Percentiles rank a stretch among this genome's conserved stretches.
Evolutionary conservation across 2,113 vertebrate genomes (phyloP).

Genomic region (Siniperca knerii): DNA sequence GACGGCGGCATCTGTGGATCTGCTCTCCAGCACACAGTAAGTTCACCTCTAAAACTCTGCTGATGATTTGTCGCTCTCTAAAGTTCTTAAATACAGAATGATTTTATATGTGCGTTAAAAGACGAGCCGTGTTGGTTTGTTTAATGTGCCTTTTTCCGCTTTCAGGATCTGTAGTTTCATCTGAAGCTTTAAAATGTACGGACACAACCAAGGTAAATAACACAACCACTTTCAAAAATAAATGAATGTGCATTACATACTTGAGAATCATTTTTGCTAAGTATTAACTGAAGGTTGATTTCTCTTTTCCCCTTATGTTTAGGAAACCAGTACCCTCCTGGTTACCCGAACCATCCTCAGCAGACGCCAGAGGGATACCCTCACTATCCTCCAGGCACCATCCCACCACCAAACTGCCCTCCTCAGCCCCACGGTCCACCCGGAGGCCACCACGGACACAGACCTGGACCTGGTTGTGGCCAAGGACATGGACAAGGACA

Average conservation of each 20-base stretch:
- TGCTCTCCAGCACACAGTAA: slow-evolving; percentile 31
- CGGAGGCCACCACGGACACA: neutral
- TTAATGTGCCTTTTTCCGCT: neutral
- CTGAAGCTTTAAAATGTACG: slow-evolving; percentile 61
- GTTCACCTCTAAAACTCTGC: slow-evolving; percentile 19
- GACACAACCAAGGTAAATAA: slow-evolving; percentile 76
- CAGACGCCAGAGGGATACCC: slow-evolving; percentile 52
- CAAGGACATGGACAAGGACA: neutral
- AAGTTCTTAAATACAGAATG: neutral
- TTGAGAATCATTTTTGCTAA: neutral
- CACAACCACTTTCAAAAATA: neutral
- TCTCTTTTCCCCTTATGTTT: neutral
- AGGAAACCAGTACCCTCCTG: slow-evolving; percentile 68
- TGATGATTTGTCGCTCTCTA: neutral
- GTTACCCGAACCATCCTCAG: slow-evolving; percentile 49
- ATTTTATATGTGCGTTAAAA: neutral
- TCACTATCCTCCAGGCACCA: slow-evolving; percentile 45
- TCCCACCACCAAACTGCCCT: slow-evolving; percentile 45
- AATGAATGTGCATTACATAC: neutral
- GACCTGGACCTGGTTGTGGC: slow-evolving; percentile 29
- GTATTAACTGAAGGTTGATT: neutral
- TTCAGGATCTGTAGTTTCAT: slow-evolving; percentile 19
- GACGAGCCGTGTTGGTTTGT: neutral
- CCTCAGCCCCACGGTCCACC: slow-evolving; percentile 38
- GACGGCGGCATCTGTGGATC: slow-evolving; percentile 1